These are phyloP conservation scores for Cryptocephalus primarius DNA, from an alignment of 2,888 invertebrate genomes.

Conservation along the genomic window DNA sequence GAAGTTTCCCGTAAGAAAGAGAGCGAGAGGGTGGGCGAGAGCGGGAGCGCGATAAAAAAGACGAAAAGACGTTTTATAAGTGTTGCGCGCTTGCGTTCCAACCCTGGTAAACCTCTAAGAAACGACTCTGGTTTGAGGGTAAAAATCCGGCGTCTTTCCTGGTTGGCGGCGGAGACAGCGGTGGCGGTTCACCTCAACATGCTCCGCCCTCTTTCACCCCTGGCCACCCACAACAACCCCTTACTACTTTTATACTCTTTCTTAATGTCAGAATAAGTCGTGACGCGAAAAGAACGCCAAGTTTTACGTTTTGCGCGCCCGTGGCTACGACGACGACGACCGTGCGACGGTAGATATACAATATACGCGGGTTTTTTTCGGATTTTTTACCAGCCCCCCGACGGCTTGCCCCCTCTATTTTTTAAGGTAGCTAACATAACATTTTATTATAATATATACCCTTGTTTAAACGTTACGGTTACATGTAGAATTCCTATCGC, in stretches of 20 bases:
- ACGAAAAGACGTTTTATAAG: constrained; percentile 32
- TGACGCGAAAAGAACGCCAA: constrained; percentile 35
- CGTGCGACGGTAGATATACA: background rate
- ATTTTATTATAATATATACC: too few species aligned
- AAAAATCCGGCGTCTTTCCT: constrained; percentile 43
- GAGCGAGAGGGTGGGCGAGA: constrained; percentile 15
- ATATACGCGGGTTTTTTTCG: background rate
- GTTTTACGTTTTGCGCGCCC: background rate
- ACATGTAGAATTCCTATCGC: too few species aligned
- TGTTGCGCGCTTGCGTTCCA: constrained; percentile 33
- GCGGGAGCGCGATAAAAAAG: constrained; percentile 25
- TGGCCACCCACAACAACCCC: constrained; percentile 28
- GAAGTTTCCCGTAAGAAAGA: constrained; percentile 21
- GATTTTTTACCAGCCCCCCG: too few species aligned
- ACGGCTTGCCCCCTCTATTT: too few species aligned
- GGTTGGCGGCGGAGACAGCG: constrained; percentile 40
- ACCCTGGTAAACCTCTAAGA: constrained; percentile 41
- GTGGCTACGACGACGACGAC: background rate
- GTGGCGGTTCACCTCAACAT: constrained; percentile 42
- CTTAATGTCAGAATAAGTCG: constrained; percentile 38
- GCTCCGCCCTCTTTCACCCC: constrained; percentile 35
- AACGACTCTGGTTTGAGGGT: constrained; percentile 42
- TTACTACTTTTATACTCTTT: constrained; percentile 37
- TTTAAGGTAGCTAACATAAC: too few species aligned
- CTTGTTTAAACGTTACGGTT: too few species aligned